Evolutionary conservation across 92 coral and sea anemone genomes (phyloP).

Genomic region (Umimayanthus kanabou): DNA sequence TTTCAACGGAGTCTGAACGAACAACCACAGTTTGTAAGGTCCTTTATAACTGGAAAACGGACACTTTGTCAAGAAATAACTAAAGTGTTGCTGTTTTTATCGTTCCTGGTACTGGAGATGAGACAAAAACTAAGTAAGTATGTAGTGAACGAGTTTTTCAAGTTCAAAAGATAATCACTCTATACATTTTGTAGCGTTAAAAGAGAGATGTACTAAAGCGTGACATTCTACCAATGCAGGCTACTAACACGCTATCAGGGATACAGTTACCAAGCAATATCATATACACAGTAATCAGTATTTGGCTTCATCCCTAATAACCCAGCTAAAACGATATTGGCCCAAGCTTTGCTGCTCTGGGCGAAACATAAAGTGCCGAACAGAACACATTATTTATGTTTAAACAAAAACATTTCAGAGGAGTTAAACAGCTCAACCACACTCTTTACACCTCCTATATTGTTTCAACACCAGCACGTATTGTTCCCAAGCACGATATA

Average conservation of each 20-base stretch:
- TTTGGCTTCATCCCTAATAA: background rate
- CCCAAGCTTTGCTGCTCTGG: background rate
- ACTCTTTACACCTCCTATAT: background rate
- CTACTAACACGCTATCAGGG: background rate
- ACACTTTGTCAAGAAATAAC: too few relatives aligned
- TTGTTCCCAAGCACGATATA: background rate
- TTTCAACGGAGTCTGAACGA: too few relatives aligned
- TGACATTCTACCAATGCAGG: background rate
- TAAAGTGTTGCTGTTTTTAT: too few relatives aligned
- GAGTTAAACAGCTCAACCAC: background rate
- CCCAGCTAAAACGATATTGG: background rate
- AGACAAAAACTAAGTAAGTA: too few relatives aligned
- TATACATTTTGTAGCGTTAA: background rate
- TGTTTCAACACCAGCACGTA: background rate
- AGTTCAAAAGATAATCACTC: too few relatives aligned
- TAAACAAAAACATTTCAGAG: slow-evolving; percentile 1
- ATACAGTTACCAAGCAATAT: background rate
- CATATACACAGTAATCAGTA: background rate
- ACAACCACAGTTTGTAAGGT: too few relatives aligned
- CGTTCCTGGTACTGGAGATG: too few relatives aligned
- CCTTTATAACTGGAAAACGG: too few relatives aligned
- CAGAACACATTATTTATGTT: slow-evolving; percentile 30
- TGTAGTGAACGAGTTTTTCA: too few relatives aligned
- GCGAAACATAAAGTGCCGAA: slow-evolving; percentile 39
- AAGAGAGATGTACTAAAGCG: background rate